Conservation (phyloP, 2,888 invertebrate genomes). For the Tromatobia lineatoria region DNA sequence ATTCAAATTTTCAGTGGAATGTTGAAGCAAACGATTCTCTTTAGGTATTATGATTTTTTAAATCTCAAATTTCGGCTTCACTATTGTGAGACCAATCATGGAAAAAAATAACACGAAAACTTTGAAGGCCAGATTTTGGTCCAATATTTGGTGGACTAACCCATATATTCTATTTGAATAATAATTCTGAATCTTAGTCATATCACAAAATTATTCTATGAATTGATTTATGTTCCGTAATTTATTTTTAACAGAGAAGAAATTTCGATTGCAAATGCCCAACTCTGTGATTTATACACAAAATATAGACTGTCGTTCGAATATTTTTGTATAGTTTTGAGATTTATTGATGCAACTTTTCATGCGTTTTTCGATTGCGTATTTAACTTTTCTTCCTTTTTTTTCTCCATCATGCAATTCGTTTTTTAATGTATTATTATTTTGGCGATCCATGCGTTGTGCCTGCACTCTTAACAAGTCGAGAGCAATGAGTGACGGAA, state of each 20-base stretch:
- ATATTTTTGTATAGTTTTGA: not conserved
- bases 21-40: no score
- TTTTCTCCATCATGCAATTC: conserved; percentile 15
- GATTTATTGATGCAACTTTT: conserved; percentile 17
- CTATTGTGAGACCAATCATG: no score
- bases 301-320: not conserved
- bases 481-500: conserved; percentile 21
- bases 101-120: no score
- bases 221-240: not conserved
- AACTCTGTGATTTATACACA: conserved; percentile 11
- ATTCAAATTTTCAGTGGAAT: no score
- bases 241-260: not conserved
- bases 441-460: conserved; percentile 21
- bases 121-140: no score
- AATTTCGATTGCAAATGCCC: not conserved
- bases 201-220: not conserved
- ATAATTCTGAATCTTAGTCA: not conserved
- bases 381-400: not conserved
- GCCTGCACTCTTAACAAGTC: conserved; percentile 14
- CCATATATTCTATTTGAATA: not conserved
- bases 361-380: conserved; percentile 10
- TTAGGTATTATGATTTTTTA: no score
- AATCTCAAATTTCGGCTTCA: no score
- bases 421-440: not conserved
- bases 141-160: no score